These are phyloP conservation scores for Troglohyphantes excavatus DNA, from an alignment of 2,888 invertebrate species.

Conservation along the genomic window DNA sequence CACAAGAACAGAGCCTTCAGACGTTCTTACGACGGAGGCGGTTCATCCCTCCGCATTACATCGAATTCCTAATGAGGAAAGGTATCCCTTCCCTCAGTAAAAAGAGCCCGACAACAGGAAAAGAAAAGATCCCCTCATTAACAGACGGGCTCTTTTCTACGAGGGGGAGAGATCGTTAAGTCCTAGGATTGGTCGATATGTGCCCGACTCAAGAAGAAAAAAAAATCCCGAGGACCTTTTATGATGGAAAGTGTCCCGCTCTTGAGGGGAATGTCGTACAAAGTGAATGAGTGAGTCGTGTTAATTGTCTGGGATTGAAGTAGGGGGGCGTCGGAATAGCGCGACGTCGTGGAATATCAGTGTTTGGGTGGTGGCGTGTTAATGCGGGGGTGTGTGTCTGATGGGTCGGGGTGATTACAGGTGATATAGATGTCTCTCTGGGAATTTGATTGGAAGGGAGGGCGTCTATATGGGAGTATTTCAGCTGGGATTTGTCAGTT, in stretches of 20 bases:
- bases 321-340: background rate
- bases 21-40: background rate
- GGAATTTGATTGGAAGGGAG: too few relatives aligned
- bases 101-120: background rate
- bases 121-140: constrained; percentile 19
- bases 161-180: constrained; percentile 19
- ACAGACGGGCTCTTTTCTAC: constrained; percentile 15
- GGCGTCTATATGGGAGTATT: too few relatives aligned
- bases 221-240: background rate
- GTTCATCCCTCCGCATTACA: constrained; percentile 11
- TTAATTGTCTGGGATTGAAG: constrained; percentile 21
- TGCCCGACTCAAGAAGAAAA: background rate
- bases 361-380: too few relatives aligned
- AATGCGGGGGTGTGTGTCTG: too few relatives aligned
- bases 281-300: background rate
- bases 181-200: constrained; percentile 21
- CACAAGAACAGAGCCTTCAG: background rate
- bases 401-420: too few relatives aligned
- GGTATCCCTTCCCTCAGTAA: background rate
- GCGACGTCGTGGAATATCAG: background rate
- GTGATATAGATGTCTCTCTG: too few relatives aligned
- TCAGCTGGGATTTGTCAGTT: too few relatives aligned
- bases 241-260: background rate
- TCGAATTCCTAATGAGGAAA: constrained; percentile 27
- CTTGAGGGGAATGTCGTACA: constrained; percentile 8